A percentile compares a stretch with the other conserved stretches of the same genome.
phyloP scores from a whole-genome alignment of 2,888 invertebrate species.

The Liodrosophila aerea region DNA sequence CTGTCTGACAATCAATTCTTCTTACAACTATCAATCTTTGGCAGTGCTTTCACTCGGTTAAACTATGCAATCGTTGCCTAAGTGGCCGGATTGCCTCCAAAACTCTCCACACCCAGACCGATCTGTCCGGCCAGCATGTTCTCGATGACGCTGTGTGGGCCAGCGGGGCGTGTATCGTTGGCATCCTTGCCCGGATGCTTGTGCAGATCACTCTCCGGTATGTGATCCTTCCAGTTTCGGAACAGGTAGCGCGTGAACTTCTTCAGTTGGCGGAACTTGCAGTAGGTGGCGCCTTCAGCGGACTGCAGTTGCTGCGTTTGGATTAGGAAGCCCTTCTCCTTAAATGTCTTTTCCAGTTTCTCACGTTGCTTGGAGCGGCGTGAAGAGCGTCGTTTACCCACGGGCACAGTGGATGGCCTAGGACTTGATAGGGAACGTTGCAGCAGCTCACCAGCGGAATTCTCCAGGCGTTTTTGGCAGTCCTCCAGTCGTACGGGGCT shows the following conservation, averaged over 20 bases:
- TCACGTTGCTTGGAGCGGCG: slow-evolving; percentile 92
- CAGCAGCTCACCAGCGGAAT: slow-evolving; percentile 6
- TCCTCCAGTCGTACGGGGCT: slow-evolving; percentile 43
- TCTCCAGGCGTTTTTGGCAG: slow-evolving; percentile 29
- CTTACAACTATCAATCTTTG: slow-evolving; percentile 64
- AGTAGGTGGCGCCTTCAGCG: slow-evolving; percentile 96
- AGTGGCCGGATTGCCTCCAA: slow-evolving; percentile 12
- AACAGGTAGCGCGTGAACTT: slow-evolving; percentile 96
- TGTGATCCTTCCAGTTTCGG: slow-evolving; percentile 95
- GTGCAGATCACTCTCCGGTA: slow-evolving; percentile 85
- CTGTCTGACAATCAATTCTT: slow-evolving; percentile 28
- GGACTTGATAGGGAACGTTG: slow-evolving; percentile 17
- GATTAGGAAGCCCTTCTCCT: slow-evolving; percentile 95
- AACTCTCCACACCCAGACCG: slow-evolving; percentile 31
- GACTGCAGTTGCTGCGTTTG: slow-evolving; percentile 96
- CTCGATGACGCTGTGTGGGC: slow-evolving; percentile 46
- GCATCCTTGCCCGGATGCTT: slow-evolving; percentile 40
- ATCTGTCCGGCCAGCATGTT: slow-evolving; percentile 47
- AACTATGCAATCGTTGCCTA: slow-evolving; percentile 11
- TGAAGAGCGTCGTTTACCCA: slow-evolving; percentile 88
- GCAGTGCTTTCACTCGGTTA: slow-evolving; percentile 52
- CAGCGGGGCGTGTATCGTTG: slow-evolving; percentile 17
- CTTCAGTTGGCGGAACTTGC: slow-evolving; percentile 94
- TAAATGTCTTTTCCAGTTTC: slow-evolving; percentile 94
- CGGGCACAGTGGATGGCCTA: neutral